Conservation (phyloP, 2,797 vertebrate genomes). For the Squalus acanthias region DNA sequence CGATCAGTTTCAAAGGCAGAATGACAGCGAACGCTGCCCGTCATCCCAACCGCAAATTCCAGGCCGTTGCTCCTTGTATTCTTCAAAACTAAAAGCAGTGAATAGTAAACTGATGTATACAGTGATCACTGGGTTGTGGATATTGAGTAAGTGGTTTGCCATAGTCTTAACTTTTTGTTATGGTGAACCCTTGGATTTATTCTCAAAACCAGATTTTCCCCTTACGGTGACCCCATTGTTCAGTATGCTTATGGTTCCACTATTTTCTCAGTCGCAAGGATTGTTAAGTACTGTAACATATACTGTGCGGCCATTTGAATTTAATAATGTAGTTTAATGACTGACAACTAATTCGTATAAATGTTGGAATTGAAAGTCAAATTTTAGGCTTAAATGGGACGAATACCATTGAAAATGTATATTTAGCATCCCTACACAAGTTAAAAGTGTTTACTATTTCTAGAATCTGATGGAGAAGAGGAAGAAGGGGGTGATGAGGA, state of each 20-base stretch:
- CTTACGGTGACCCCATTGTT: too few species aligned
- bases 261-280: background rate
- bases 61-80: too few species aligned
- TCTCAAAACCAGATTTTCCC: background rate
- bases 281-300: background rate
- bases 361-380: background rate
- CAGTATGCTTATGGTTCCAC: background rate
- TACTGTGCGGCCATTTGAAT: background rate
- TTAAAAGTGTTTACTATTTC: constrained; percentile 46
- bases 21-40: too few species aligned
- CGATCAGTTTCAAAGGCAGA: too few species aligned
- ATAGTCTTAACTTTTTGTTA: background rate
- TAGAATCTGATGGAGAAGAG: constrained; percentile 46
- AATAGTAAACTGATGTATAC: background rate
- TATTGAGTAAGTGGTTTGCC: background rate
- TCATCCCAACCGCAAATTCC: too few species aligned
- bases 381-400: background rate
- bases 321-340: background rate
- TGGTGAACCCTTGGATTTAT: background rate
- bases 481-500: constrained; percentile 56
- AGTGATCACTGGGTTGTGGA: background rate
- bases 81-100: background rate
- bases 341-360: background rate
- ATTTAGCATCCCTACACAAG: background rate
- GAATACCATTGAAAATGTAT: background rate